Conservation (phyloP, 2,797 vertebrate genomes). For the Cygnus olor region DNA sequence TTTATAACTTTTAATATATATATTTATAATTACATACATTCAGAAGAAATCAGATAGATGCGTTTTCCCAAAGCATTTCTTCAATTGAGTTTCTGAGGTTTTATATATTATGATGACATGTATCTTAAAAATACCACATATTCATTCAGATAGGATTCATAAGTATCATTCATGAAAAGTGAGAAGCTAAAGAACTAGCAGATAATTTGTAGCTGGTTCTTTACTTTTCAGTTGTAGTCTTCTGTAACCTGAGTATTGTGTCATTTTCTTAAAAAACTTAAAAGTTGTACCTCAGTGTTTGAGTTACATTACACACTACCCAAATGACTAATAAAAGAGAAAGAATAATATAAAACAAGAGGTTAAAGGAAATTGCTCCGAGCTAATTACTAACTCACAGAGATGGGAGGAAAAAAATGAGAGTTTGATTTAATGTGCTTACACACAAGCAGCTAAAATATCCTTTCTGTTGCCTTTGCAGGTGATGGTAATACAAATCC, state of each 20-base stretch:
- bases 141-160: not conserved
- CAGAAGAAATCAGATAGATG: not conserved
- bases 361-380: not conserved
- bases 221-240: not conserved
- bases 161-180: not conserved
- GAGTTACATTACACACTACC: not conserved
- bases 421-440: not conserved
- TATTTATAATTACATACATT: not conserved
- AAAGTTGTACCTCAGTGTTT: not conserved
- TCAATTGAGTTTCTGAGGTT: not conserved
- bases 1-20: not conserved
- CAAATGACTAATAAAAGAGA: not conserved
- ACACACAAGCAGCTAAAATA: not conserved
- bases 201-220: not conserved
- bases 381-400: not conserved
- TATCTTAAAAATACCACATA: not conserved
- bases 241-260: not conserved
- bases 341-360: not conserved
- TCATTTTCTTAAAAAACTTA: not conserved
- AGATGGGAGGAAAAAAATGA: not conserved
- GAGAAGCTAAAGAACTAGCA: not conserved
- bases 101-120: not conserved
- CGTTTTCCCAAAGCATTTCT: not conserved
- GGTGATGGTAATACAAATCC: slow-evolving; percentile 60
- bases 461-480: slow-evolving; percentile 12